Percentiles rank a stretch among this genome's conserved stretches.
These are phyloP conservation scores for Anomalospiza imberbis DNA, from an alignment of 2,797 vertebrate species.

Conservation along the genomic window DNA sequence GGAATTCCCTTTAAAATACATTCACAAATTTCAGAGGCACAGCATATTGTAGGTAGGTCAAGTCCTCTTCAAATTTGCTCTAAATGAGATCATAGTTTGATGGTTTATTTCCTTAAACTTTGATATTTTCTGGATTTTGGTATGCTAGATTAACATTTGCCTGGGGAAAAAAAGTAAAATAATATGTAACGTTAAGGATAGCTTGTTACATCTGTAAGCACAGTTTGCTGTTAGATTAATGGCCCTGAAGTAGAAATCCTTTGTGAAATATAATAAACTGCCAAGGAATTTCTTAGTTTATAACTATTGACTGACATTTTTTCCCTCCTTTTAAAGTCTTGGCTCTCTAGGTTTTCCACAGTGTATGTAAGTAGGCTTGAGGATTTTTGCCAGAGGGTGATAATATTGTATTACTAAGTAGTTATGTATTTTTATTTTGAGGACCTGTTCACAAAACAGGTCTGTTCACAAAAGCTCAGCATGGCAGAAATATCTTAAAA, in stretches of 20 bases:
- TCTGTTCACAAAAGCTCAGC: background rate
- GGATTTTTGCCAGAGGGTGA: background rate
- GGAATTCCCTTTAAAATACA: background rate
- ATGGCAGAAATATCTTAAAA: background rate
- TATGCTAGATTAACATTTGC: background rate
- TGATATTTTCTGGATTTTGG: background rate
- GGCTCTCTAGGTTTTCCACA: background rate
- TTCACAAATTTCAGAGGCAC: background rate
- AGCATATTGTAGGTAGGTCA: background rate
- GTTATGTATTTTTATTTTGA: background rate
- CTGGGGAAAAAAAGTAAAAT: background rate
- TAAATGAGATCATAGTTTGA: background rate
- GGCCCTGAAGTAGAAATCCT: background rate
- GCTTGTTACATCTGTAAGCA: constrained; percentile 29
- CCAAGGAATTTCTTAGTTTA: background rate
- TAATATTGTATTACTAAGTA: background rate
- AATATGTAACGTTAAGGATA: background rate
- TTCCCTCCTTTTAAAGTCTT: background rate
- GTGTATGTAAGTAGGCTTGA: background rate
- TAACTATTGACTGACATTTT: background rate
- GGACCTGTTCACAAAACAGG: background rate
- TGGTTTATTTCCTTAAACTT: background rate
- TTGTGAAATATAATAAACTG: background rate
- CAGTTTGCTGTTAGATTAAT: constrained; percentile 19
- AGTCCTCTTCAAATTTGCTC: background rate